A percentile compares a stretch with the other conserved stretches of the same genome.
These are phyloP conservation scores for Capitella teleta DNA, from an alignment of 1,140 invertebrate species.

Conservation along the genomic window DNA sequence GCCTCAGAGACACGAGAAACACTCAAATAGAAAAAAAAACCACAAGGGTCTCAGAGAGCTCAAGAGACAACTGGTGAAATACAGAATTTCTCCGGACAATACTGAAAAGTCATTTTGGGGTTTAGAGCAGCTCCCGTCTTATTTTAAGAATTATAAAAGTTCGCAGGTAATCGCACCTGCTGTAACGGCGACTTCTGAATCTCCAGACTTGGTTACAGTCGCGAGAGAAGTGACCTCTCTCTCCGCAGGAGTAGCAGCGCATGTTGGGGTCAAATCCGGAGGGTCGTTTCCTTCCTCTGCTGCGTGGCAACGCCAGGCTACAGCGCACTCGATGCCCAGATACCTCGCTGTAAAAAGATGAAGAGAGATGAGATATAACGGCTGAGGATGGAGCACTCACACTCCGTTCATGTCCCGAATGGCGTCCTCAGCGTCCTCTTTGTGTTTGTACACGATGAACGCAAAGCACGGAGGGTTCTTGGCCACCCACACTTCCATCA, in stretches of 20 bases:
- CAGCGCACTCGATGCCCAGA: constrained; percentile 23
- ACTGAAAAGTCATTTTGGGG: no score
- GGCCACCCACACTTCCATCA: constrained; percentile 39
- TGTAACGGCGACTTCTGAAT: neutral
- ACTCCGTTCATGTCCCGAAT: constrained; percentile 37
- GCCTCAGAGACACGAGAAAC: no score
- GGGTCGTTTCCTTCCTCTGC: constrained; percentile 20
- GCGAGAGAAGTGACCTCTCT: constrained; percentile 37
- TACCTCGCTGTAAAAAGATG: constrained; percentile 6
- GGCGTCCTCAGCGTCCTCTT: constrained; percentile 33
- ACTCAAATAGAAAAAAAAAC: no score
- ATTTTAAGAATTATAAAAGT: no score
- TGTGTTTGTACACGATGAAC: constrained; percentile 36
- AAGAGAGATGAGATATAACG: neutral
- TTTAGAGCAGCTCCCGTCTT: no score
- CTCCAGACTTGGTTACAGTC: constrained; percentile 30
- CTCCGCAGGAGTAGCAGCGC: constrained; percentile 38
- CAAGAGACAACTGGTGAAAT: no score
- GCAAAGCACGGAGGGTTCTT: constrained; percentile 41
- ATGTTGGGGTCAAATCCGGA: constrained; percentile 31
- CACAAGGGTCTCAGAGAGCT: no score
- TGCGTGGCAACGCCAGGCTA: constrained; percentile 33
- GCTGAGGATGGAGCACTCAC: constrained; percentile 19
- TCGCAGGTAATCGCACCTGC: no score
- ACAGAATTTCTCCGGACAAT: no score